Conservation (phyloP, 2,888 invertebrate genomes). For the Aspidiotus destructor region DNA sequence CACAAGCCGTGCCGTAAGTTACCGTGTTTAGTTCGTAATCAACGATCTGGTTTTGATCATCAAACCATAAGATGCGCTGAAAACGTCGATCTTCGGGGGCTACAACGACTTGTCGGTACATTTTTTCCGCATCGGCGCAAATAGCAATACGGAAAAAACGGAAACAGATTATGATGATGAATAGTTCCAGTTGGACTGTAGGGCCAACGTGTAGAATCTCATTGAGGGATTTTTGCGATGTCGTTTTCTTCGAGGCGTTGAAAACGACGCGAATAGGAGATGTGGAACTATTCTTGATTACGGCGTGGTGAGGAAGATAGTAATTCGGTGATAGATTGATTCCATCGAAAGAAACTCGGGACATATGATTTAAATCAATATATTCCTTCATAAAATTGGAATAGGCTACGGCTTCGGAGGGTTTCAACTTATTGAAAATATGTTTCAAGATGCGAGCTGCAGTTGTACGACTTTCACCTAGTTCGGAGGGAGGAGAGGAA, state of each 20-base stretch:
- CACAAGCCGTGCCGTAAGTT: no score
- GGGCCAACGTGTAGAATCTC: constrained; percentile 40
- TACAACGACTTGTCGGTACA: constrained; percentile 40
- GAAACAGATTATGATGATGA: constrained; percentile 39
- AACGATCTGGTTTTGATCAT: no score
- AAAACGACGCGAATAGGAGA: constrained; percentile 38
- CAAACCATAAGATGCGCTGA: constrained; percentile 41
- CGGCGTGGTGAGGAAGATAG: constrained; percentile 38
- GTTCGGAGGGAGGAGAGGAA: no score
- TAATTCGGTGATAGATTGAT: constrained; percentile 1
- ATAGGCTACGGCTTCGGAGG: no score
- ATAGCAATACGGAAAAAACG: constrained; percentile 38
- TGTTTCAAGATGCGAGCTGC: no score
- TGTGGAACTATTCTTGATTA: constrained; percentile 35
- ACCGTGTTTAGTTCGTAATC: no score
- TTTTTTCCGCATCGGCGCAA: constrained; percentile 41
- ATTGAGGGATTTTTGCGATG: constrained; percentile 40
- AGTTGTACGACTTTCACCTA: no score
- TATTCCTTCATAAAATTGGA: constrained; percentile 36
- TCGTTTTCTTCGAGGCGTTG: constrained; percentile 35
- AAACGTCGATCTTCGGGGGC: constrained; percentile 37
- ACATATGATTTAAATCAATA: constrained; percentile 36
- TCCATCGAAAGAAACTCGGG: constrained; percentile 12
- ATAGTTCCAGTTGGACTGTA: constrained; percentile 39
- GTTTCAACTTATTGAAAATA: no score